phyloP scores from a whole-genome alignment of 2,797 vertebrate species.

The Selene dorsalis region DNA sequence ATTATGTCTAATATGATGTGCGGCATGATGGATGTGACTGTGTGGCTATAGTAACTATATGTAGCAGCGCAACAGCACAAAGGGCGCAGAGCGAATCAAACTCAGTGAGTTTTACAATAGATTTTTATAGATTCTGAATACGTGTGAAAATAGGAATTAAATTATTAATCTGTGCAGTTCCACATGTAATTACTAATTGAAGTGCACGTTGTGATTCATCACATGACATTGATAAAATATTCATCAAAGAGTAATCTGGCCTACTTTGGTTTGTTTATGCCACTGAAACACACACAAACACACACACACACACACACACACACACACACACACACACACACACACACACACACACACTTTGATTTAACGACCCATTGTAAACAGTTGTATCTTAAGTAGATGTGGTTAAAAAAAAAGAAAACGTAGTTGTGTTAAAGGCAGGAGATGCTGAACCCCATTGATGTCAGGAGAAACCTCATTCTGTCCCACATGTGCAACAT shows the following conservation, averaged over 20 bases:
- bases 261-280: slow-evolving; percentile 6
- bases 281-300: too few relatives aligned
- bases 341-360: not conserved
- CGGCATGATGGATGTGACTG: not conserved
- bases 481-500: not conserved
- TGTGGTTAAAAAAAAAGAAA: not conserved
- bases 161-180: not conserved
- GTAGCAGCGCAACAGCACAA: too few relatives aligned
- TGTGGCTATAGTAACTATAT: not conserved
- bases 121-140: not conserved
- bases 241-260: not conserved
- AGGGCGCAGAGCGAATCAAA: not conserved
- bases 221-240: not conserved
- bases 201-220: not conserved
- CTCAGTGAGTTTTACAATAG: too few relatives aligned
- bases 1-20: not conserved
- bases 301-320: not conserved
- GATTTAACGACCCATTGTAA: not conserved
- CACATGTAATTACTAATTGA: slow-evolving; percentile 2
- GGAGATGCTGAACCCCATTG: too few relatives aligned
- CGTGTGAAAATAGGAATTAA: not conserved
- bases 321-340: too few relatives aligned
- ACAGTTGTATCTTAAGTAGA: not conserved
- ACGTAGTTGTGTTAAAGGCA: not conserved
- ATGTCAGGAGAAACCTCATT: not conserved